Conservation (phyloP, 1,140 invertebrate species). For the Antheraea pernyi region DNA sequence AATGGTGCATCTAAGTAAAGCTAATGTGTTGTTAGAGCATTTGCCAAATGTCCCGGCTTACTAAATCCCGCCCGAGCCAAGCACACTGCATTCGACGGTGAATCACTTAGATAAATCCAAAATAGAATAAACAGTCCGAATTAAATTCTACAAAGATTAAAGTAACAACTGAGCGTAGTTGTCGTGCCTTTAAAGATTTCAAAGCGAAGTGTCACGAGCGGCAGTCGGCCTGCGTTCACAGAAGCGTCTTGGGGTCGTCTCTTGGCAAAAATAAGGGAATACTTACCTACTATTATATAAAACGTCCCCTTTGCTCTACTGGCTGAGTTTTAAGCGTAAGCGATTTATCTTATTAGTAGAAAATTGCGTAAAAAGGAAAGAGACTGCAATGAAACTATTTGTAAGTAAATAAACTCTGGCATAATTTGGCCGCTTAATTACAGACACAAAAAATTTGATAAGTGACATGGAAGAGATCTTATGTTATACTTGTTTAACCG, state of each 20-base stretch:
- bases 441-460: too few relatives aligned
- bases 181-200: neutral
- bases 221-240: neutral
- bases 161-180: neutral
- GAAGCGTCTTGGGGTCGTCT: conserved; percentile 12
- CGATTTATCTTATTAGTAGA: neutral
- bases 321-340: conserved; percentile 8
- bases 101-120: neutral
- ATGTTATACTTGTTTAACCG: too few relatives aligned
- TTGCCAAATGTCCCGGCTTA: conserved; percentile 6
- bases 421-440: too few relatives aligned
- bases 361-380: too few relatives aligned
- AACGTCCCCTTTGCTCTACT: conserved; percentile 14
- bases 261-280: conserved; percentile 25
- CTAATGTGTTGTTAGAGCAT: neutral
- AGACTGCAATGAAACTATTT: too few relatives aligned
- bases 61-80: neutral
- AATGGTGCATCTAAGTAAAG: neutral
- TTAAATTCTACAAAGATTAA: neutral
- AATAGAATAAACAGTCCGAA: neutral
- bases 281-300: conserved; percentile 20
- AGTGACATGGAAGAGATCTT: too few relatives aligned
- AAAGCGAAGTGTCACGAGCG: conserved; percentile 1
- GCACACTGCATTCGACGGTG: neutral
- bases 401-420: too few relatives aligned